Evolutionary conservation across 2,797 vertebrate genomes (phyloP), one percentile per base, ranked within the genome.

Genomic region (Carcharodon carcharias): DNA sequence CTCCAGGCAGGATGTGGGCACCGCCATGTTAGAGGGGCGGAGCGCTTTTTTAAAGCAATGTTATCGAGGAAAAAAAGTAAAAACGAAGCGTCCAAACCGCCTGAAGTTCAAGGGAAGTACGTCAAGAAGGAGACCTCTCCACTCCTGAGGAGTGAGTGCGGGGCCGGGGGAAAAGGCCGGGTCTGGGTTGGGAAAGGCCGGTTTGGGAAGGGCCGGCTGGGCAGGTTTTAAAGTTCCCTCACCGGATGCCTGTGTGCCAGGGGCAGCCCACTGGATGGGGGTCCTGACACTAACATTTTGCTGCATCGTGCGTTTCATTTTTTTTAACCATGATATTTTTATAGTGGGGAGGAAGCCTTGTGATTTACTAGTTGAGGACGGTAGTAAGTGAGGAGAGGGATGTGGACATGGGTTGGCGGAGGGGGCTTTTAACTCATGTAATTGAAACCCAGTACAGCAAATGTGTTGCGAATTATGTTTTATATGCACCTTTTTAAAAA

Each of bases 61-160:
- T 98, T 99, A 97, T 98, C 99, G 73, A 98, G 99, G 98, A 99
- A 99, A 98, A 99, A 99, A 98, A 99, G 99, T 97, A 99, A 99
- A 97, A 99, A 98, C 97, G 99, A 99, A 98, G 98, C 99, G 97
- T 99, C 99, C 96, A 99, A 99, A 97, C 98, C 99, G 96, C 98
- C 99, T 96, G 99, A 99, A 98, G 99, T 99, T 85, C 99, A 99
- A 98, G 99, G 99, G 96, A 99, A 99, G 96, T 99, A 99, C 98
- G 98, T 99, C 97, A 99, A 99, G 98, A 99, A 99, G 98, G 99
- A 99, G 97, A 99, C 99, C 96, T 99, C 99, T 96, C 99, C 99
- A 96, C 98, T 99, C 96, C 98, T 99, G 95, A 98, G 99, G 97
- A 98, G 98, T 99, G 97, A 99, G 98, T 98, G 96, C 0, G 0